Evolutionary conservation across 2,113 vertebrate genomes (phyloP), one percentile per base, ranked within the genome.

Genomic region (Elachura formosa): DNA sequence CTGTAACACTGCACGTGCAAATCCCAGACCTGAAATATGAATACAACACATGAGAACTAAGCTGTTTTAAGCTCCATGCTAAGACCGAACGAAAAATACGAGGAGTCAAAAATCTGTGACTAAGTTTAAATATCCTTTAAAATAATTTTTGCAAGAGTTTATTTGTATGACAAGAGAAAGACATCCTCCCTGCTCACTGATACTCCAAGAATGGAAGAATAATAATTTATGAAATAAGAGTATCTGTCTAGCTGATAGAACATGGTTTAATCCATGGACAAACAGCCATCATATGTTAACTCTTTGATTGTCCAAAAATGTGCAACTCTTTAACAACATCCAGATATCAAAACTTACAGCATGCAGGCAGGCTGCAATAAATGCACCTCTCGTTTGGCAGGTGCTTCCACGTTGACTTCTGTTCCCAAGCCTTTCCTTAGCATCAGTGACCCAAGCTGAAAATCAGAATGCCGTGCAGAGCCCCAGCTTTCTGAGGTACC

Each of bases 171-270:
- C 20, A 64, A 79, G 71, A 76, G 25, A 38, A 95, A 82, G 58
- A 36, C 36, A 34, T 43, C 58, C 41, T 62, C 36, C 29, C 62
- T 73, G 62, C 21, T 68, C 45, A 31, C 62, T 49, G 24, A 89
- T 73, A 46, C 19, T 79, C 58, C 38, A 26, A 51, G 36, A 82
- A 34, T 0, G 5, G 38, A 54, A 91, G 33, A 8, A n/a, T 24
- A 92, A 59, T 55, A 87, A 61, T 67, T 54, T 26, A 34, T 79
- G 71, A 87, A 91, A 79, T 21, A 66, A 19, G 24, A 93, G 26
- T 68, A 62, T 62, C 45, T 69, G 38, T n/a, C 61, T 76, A 79
- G 63, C 51, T 86, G 87, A 88, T 77, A 85, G 91, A 96, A 74
- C 55, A 91, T 83, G 33, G 34, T 78, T 87, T 73, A 76, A 46